Evolutionary conservation across 2,113 vertebrate genomes (phyloP).

Genomic region (Thermophis baileyi): DNA sequence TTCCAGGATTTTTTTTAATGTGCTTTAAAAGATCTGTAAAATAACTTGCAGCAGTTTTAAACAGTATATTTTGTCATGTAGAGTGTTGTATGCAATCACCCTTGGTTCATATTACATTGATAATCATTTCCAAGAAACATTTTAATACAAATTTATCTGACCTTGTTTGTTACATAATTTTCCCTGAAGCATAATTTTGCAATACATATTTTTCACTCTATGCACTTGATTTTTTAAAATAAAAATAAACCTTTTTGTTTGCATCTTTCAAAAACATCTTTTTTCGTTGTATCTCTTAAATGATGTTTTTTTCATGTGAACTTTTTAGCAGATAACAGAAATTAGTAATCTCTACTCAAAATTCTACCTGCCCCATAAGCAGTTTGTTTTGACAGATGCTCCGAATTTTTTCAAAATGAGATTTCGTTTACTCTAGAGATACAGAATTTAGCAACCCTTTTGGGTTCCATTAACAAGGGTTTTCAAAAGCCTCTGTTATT

Average conservation of each 20-base stretch:
- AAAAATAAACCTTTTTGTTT: not conserved
- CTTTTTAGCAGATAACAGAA: not conserved
- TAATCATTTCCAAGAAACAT: not conserved
- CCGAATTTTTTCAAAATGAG: not conserved
- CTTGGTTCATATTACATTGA: not conserved
- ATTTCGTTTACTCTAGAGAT: not conserved
- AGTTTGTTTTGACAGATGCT: not conserved
- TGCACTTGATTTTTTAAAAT: not conserved
- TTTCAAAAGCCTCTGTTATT: not conserved
- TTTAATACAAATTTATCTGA: not conserved
- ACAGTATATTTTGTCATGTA: not conserved
- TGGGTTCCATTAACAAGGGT: not conserved
- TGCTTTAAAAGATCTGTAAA: not conserved
- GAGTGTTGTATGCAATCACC: not conserved
- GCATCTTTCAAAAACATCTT: not conserved
- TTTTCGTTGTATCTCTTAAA: not conserved
- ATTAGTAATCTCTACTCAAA: not conserved
- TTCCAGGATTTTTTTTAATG: not conserved
- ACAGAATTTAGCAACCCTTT: not conserved
- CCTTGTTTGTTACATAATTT: not conserved
- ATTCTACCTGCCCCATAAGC: not conserved
- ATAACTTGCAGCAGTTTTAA: not conserved
- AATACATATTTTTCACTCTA: not conserved
- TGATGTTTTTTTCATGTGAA: not conserved
- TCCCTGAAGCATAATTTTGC: not conserved